These are phyloP conservation scores for Perithous albicinctus DNA, from an alignment of 2,888 invertebrate genomes.

Conservation along the genomic window DNA sequence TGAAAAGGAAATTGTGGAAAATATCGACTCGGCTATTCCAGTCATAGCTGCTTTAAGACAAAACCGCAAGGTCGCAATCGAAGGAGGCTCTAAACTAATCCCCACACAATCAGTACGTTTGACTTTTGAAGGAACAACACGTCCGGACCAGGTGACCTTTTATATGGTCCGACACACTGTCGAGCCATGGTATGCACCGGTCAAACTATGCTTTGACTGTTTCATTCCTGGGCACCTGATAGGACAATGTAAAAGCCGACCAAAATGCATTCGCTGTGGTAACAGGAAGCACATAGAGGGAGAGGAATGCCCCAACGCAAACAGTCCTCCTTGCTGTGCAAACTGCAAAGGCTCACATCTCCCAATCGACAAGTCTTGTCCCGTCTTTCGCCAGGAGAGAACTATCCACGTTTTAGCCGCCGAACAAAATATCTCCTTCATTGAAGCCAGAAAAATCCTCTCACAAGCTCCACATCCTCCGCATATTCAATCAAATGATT, in stretches of 20 bases:
- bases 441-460: slow-evolving; percentile 20
- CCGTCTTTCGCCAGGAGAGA: slow-evolving; percentile 31
- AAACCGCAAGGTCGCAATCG: slow-evolving; percentile 15
- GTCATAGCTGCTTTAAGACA: slow-evolving; percentile 4
- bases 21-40: not conserved
- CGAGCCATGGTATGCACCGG: slow-evolving; percentile 24
- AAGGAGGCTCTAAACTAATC: not conserved
- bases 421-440: slow-evolving; percentile 9
- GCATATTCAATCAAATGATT: not conserved
- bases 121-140: not conserved
- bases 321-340: slow-evolving; percentile 11
- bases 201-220: slow-evolving; percentile 32
- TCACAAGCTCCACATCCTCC: too few species aligned
- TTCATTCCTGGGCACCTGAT: slow-evolving; percentile 26
- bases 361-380: slow-evolving; percentile 6
- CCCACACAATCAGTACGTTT: not conserved
- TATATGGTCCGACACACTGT: slow-evolving; percentile 14
- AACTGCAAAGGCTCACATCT: slow-evolving; percentile 26
- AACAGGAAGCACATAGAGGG: not conserved
- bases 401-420: slow-evolving; percentile 3
- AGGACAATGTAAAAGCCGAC: slow-evolving; percentile 5
- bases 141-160: slow-evolving; percentile 16
- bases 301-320: not conserved
- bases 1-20: not conserved
- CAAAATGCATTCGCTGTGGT: slow-evolving; percentile 4